Evolutionary conservation across 2,888 invertebrate genomes (phyloP), one percentile per base, ranked within the genome.

Genomic region (Metacarcinus magister): DNA sequence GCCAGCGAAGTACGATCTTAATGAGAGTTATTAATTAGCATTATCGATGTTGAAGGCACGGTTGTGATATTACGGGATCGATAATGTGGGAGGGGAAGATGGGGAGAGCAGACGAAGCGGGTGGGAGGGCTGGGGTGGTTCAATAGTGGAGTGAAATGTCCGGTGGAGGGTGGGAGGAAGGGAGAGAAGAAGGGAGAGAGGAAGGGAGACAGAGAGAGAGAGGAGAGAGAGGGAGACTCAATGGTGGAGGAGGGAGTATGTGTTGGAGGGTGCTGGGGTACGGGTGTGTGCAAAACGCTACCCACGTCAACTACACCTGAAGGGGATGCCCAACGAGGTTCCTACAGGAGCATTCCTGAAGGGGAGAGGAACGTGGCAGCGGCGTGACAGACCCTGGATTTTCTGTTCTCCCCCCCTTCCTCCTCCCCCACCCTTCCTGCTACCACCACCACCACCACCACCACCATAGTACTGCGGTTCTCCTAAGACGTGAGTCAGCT

Each of bases 221-320:
- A 91, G 91, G 23, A 46, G 91, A 92, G 91, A 92, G 91, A 92
- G 91, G 48, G 91, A 92, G 91, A 46, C 46, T 48, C 87, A 87
- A 91, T 91, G 46, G 91, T 91, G 44, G 91, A 91, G 91, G 44
- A 91, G 44, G 91, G 91, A 91, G 91, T 91, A n/a, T 91, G 44
- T 46, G 44, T 46, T 91, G 48, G 46, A 91, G 91, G 91, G 91
- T 46, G 39, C 32, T 46, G 48, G 91, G 44, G 91, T 46, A 87
- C 39, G 87, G 87, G 87, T 39, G 87, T 87, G 87, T 87, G 87
- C 16, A 32, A 39, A 87, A 87, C 16, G 87, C 39, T 87, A 39
- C 87, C 87, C 87, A 87, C 16, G 87, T 32, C 39, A 87, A 87
- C 39, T 39, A 39, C 32, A n/a, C 87, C 87, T 87, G 87, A 87